Base-by-base conservation (phyloP, 2,888 invertebrate genomes). In the Melieria omissa region DNA sequence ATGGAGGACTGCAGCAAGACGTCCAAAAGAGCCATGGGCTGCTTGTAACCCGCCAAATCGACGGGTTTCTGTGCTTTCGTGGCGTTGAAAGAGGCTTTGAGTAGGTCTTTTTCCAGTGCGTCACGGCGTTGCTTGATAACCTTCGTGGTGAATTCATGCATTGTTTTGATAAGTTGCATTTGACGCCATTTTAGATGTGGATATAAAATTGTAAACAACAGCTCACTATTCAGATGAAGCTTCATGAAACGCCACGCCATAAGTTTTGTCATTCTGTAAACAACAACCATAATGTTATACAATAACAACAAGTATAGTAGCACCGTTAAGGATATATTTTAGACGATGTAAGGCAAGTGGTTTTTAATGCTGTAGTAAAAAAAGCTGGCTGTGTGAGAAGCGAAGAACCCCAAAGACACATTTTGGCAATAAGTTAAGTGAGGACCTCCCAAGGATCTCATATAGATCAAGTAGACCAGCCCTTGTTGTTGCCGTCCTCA, bases 21-120 rank as follows among this genome's bases (percentile, higher is more conserved):
- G 87, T 93, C 93, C 80, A 93, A 83, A 78, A 93, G 90, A 0
- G 91, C 91, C 79, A 90, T 88, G 74, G 90, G 90, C 76, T 90
- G 90, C 78, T 89, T 90, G 9, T 86, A 86, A 62, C 89, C 90
- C 86, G 79, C 81, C 3, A 16, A 46, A 8, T 75, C 73, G 4
- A 80, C 74, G 6, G 71, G 47, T 4, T 6, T 7, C 6, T 45
- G 6, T 4, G 29, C 14, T 16, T 7, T 64, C 7, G 49, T 3
- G 0, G 9, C 16, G 4, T 8, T 42, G 10, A 2, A 12, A 3
- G 49, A 10, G 68, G 1, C 49, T 2, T 5, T 57, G 47, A 14
- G 10, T 14, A 64, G 14, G 52, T 64, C 68, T 9, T 74, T 65
- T 46, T 82, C 74, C 9, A 85, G 70, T 0, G 78, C 66, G 4